Percentiles rank a stretch among this genome's conserved stretches.
Evolutionary conservation across 1,140 invertebrate species (phyloP).

Genomic region (Hypothenemus hampei): DNA sequence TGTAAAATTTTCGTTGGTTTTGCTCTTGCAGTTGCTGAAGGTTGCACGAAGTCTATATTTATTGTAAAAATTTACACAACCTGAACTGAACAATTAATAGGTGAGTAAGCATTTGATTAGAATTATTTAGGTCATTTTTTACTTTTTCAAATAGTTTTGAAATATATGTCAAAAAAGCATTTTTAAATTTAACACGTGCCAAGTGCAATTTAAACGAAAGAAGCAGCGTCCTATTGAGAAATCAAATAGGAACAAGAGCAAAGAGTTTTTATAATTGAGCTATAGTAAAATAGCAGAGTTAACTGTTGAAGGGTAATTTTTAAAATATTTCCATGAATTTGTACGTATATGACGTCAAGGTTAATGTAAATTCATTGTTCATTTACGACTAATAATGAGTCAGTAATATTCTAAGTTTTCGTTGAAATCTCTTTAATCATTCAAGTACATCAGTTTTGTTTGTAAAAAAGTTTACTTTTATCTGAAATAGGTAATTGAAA

Average conservation of each 20-base stretch:
- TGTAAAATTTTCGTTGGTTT: constrained; percentile 17
- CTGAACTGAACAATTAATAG: not conserved
- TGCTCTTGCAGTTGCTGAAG: constrained; percentile 20
- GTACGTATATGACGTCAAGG: not conserved
- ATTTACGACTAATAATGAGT: not conserved
- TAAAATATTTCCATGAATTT: too few relatives aligned
- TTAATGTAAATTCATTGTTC: too few relatives aligned
- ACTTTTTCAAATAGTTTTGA: not conserved
- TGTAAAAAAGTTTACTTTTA: constrained; percentile 1
- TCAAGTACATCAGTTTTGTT: not conserved
- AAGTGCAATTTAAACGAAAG: not conserved
- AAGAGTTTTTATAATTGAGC: not conserved
- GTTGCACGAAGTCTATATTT: constrained; percentile 14
- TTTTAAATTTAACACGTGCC: not conserved
- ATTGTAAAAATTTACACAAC: constrained; percentile 7
- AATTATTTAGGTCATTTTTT: not conserved
- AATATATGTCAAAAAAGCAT: not conserved
- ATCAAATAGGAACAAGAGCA: too few relatives aligned
- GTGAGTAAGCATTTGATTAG: not conserved
- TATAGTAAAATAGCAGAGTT: not conserved
- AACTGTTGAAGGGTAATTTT: not conserved
- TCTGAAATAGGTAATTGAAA: not conserved
- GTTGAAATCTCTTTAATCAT: not conserved
- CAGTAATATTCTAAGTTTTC: not conserved
- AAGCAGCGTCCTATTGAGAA: not conserved